A percentile compares a stretch with the other conserved stretches of the same genome.
Evolutionary conservation across 2,888 invertebrate species (phyloP).

Genomic region (Drosophila mimetica): DNA sequence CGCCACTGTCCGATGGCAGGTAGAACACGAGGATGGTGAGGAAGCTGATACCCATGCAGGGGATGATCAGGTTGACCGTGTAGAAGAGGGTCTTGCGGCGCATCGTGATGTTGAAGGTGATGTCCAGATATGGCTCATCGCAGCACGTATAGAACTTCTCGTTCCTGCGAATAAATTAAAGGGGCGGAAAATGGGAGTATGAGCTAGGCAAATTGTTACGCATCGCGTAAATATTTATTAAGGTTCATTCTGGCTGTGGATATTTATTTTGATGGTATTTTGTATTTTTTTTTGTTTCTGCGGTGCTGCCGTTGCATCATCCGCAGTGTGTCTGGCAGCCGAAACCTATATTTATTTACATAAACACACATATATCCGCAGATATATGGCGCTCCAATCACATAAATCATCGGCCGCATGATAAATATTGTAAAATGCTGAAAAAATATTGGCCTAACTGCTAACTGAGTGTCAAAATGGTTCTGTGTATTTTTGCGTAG

Average conservation of each 20-base stretch:
- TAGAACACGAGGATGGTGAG: constrained; percentile 98
- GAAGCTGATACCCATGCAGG: constrained; percentile 98
- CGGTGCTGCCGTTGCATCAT: constrained; percentile 24
- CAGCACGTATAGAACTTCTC: constrained; percentile 98
- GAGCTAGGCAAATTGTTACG: constrained; percentile 37
- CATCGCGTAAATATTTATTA: constrained; percentile 54
- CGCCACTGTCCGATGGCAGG: constrained; percentile 98
- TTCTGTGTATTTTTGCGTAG: constrained; percentile 4
- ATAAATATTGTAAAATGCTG: constrained; percentile 67
- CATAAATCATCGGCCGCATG: constrained; percentile 63
- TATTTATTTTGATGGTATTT: constrained; percentile 25
- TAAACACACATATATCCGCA: constrained; percentile 21
- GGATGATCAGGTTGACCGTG: constrained; percentile 98
- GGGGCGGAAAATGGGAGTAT: not conserved
- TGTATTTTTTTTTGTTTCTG: not conserved
- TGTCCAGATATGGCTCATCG: constrained; percentile 97
- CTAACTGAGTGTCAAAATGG: constrained; percentile 15
- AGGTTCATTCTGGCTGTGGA: constrained; percentile 44
- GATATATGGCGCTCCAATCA: constrained; percentile 41
- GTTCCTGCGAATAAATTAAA: constrained; percentile 87
- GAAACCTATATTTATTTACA: constrained; percentile 25
- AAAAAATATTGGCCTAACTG: constrained; percentile 42
- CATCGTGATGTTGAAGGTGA: constrained; percentile 99
- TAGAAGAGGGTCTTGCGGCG: constrained; percentile 97
- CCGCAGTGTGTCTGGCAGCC: constrained; percentile 39